Evolutionary conservation across 37 sponge, comb jelly and placozoan species (phyloP).

Genomic region (Ephydatia muelleri): DNA sequence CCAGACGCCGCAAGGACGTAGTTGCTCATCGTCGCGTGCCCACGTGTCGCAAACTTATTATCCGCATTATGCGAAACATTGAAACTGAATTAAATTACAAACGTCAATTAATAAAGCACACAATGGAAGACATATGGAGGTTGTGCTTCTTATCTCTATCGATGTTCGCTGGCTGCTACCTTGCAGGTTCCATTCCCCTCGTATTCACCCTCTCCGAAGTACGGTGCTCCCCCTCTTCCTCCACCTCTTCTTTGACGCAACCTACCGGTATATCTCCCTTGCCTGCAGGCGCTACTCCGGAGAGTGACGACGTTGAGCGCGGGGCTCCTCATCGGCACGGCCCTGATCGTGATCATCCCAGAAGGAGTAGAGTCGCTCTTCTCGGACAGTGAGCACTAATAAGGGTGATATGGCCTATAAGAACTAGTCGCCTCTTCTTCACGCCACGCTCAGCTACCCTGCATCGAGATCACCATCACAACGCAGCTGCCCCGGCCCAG

Average conservation of each 20-base stretch:
- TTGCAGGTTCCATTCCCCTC: conserved; percentile 90
- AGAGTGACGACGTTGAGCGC: conserved; percentile 89
- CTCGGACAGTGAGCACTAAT: conserved; percentile 18
- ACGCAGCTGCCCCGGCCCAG: not conserved
- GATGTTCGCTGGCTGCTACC: conserved; percentile 94
- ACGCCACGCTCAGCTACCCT: not conserved
- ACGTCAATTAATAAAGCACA: not conserved
- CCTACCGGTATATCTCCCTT: not conserved
- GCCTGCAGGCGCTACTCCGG: conserved; percentile 68
- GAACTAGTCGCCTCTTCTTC: not conserved
- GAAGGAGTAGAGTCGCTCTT: conserved; percentile 90
- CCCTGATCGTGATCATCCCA: conserved; percentile 97
- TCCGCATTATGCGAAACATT: not conserved
- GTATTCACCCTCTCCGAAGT: conserved; percentile 90
- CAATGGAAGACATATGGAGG: conserved; percentile 79
- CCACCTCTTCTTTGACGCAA: not conserved
- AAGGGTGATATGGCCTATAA: not conserved
- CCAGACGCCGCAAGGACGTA: not conserved
- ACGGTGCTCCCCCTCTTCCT: not conserved
- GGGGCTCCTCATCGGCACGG: conserved; percentile 96
- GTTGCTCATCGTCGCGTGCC: not conserved
- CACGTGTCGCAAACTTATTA: conserved; percentile 1
- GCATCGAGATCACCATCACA: not conserved
- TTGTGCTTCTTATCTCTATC: conserved; percentile 73
- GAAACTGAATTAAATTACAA: not conserved